These are phyloP conservation scores for Melanchra persicariae DNA, from an alignment of 2,888 invertebrate genomes.

Conservation along the genomic window DNA sequence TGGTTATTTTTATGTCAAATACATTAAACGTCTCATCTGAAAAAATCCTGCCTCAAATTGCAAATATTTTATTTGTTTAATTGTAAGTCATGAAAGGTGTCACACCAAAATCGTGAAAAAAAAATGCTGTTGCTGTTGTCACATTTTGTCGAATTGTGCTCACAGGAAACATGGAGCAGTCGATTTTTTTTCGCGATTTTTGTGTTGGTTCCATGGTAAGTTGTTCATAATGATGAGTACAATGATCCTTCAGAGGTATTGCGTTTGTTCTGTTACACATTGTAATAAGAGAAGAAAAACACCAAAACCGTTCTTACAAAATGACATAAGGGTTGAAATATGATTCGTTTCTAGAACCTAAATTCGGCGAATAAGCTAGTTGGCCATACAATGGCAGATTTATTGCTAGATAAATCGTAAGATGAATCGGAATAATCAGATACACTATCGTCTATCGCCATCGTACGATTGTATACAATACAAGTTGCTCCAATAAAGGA, in stretches of 20 bases:
- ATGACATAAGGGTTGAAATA: neutral
- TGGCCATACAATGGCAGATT: slow-evolving; percentile 22
- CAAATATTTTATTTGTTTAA: too few species aligned
- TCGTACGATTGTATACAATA: neutral
- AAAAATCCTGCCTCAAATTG: too few species aligned
- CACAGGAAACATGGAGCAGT: too few species aligned
- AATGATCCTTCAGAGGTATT: too few species aligned
- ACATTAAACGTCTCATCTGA: neutral
- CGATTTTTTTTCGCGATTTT: too few species aligned
- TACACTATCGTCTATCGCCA: slow-evolving; percentile 6
- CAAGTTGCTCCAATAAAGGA: neutral
- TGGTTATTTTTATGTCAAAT: too few species aligned
- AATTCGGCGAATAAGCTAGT: slow-evolving; percentile 23
- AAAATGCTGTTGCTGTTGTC: too few species aligned
- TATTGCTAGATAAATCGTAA: slow-evolving; percentile 29
- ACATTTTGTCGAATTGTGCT: too few species aligned
- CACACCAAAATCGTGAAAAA: neutral
- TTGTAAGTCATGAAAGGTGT: too few species aligned
- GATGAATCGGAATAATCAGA: slow-evolving; percentile 27
- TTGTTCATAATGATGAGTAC: too few species aligned
- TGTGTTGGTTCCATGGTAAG: too few species aligned
- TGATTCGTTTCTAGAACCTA: neutral
- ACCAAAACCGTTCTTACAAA: neutral
- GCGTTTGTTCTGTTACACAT: too few species aligned
- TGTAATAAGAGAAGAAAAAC: neutral